Evolutionary conservation across 2,113 vertebrate species (phyloP), one percentile per base, ranked within the genome.

Genomic region (Sisor rabdophorus): DNA sequence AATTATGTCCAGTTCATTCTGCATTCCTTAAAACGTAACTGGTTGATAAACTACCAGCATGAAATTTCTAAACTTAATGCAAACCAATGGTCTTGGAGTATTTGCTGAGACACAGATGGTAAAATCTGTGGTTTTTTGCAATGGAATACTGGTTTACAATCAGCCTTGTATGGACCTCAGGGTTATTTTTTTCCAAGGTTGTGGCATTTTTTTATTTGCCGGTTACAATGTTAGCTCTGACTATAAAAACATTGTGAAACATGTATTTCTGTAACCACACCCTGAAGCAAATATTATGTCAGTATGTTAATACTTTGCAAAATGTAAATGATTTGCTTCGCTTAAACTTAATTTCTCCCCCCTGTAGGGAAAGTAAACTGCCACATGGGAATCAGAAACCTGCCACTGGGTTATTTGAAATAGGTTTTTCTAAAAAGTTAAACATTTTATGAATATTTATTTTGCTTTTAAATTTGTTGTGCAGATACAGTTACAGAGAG

Each of bases 231-330:
- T 48, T n/a, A 44, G 16, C 8, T 50, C 32, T 58, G 36, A 24
- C 19, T 60, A 30, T 26, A 22, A 76, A 68, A 69, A 73, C 24
- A 47, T 54, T 59, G 70, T n/a, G 10, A 64, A 70, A 60, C 15
- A 74, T 24, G 65, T 53, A 30, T 55, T 50, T 81, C 54, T 56
- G 8, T 50, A 68, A 55, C 48, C 10, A 61, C 36, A 53, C 26
- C 64, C 50, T 75, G 61, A 24, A 76, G 32, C 26, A 79, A 72
- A 79, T 56, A 73, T 79, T 69, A 47, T 61, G 17, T 30, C 44
- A 40, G 26, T 73, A 72, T 72, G 73, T 71, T 72, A 75, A 79
- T 75, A 73, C 26, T 76, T 56, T 44, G 54, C 11, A 44, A 58
- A 11, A 69, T 52, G 26, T 69, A 40, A 75, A 28, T 26, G 47